Evolutionary conservation across 2,113 vertebrate genomes (phyloP).

Genomic region (Passer domesticus): DNA sequence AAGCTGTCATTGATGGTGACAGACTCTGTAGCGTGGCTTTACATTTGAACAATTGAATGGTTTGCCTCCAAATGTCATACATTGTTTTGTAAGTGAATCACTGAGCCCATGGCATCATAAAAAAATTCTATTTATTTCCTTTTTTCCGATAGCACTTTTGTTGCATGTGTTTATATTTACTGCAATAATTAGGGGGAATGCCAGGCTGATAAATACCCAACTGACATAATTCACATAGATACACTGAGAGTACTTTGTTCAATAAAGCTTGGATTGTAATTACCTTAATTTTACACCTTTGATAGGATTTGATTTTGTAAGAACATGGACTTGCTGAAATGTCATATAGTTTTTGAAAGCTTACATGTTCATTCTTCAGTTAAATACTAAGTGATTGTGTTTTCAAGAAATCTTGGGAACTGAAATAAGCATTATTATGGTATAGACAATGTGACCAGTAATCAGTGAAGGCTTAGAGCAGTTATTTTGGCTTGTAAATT

Average conservation of each 20-base stretch:
- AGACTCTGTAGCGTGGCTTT: not conserved
- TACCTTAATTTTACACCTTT: not conserved
- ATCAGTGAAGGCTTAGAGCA: not conserved
- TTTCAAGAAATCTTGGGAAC: not conserved
- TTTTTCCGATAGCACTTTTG: not conserved
- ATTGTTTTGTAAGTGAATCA: not conserved
- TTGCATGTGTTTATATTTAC: not conserved
- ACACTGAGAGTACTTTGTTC: not conserved
- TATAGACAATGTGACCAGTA: not conserved
- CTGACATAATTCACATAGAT: not conserved
- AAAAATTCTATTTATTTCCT: not conserved
- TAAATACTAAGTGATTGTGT: not conserved
- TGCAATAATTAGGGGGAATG: not conserved
- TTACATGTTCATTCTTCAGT: not conserved
- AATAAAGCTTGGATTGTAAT: not conserved
- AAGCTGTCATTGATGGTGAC: not conserved
- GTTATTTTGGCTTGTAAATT: not conserved
- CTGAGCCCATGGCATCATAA: fast-evolving
- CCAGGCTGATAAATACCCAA: not conserved
- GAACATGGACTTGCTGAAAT: not conserved
- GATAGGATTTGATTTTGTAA: not conserved
- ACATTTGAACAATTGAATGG: not conserved
- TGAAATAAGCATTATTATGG: not conserved
- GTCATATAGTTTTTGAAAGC: not conserved
- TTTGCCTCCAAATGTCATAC: not conserved